Evolutionary conservation across 2,888 invertebrate genomes (phyloP).

Genomic region (Platynereis dumerilii): DNA sequence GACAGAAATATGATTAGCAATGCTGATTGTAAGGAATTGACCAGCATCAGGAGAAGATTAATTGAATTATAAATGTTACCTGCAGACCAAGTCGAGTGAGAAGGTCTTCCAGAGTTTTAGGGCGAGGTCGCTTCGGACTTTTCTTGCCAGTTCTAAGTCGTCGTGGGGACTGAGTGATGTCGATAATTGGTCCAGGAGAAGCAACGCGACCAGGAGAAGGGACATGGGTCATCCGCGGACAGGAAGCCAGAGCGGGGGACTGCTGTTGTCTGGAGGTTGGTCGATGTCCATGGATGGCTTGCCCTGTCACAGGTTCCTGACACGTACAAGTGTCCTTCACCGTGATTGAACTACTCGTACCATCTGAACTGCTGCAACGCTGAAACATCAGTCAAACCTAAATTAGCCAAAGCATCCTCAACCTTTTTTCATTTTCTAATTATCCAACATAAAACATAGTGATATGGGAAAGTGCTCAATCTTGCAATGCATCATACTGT

Average conservation of each 20-base stretch:
- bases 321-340: slow-evolving; percentile 6
- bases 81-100: slow-evolving; percentile 83
- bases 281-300: not conserved
- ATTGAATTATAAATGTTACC: slow-evolving; percentile 58
- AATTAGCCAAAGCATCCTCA: too few relatives aligned
- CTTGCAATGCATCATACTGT: too few relatives aligned
- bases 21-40: too few relatives aligned
- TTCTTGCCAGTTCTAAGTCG: slow-evolving; percentile 8
- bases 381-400: not conserved
- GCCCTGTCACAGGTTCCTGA: not conserved
- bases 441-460: too few relatives aligned
- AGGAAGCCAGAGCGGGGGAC: not conserved
- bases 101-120: slow-evolving; percentile 79
- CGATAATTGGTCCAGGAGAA: slow-evolving; percentile 6
- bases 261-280: too few relatives aligned
- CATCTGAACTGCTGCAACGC: slow-evolving; percentile 7
- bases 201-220: not conserved
- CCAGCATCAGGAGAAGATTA: not conserved
- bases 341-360: slow-evolving; percentile 3
- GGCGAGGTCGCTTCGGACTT: slow-evolving; percentile 42
- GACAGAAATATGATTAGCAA: not conserved
- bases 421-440: too few relatives aligned
- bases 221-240: not conserved
- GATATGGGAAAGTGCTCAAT: too few relatives aligned
- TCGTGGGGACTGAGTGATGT: slow-evolving; percentile 20